Conservation (phyloP, 1,140 invertebrate species). For the Eupristina koningsbergeri region DNA sequence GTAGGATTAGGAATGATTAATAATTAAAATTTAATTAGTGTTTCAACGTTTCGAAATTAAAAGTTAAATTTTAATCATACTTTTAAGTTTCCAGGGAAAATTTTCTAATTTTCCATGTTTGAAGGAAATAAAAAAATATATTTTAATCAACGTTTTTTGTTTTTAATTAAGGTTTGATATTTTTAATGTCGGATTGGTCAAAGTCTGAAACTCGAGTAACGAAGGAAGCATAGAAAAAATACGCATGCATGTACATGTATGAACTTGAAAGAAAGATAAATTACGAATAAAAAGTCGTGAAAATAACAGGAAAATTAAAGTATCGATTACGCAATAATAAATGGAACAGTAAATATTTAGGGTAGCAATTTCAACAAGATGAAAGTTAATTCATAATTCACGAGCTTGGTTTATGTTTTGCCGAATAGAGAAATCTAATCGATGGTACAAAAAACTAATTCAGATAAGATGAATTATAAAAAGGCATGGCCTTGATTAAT, state of each 20-base stretch:
- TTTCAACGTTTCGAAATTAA: neutral
- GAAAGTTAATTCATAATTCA: neutral
- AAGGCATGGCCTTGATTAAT: no score
- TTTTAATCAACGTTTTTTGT: neutral
- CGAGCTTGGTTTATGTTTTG: neutral
- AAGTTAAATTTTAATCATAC: slow-evolving; percentile 31
- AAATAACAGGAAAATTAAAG: no score
- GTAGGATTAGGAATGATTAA: neutral
- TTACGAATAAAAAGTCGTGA: no score
- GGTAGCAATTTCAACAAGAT: neutral
- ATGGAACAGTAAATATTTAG: neutral
- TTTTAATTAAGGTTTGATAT: neutral
- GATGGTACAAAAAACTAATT: neutral
- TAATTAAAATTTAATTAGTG: slow-evolving; percentile 11
- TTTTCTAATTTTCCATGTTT: neutral
- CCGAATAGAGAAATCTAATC: neutral
- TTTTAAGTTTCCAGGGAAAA: neutral
- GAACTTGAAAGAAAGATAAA: no score
- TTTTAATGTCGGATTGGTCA: neutral
- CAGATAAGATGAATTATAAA: neutral
- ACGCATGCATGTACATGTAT: no score
- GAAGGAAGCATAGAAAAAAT: no score
- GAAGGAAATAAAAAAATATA: neutral
- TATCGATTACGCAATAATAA: neutral
- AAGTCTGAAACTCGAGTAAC: no score